Evolutionary conservation across 2,797 vertebrate genomes (phyloP), one percentile per base, ranked within the genome.

Genomic region (Trichosurus vulpecula): DNA sequence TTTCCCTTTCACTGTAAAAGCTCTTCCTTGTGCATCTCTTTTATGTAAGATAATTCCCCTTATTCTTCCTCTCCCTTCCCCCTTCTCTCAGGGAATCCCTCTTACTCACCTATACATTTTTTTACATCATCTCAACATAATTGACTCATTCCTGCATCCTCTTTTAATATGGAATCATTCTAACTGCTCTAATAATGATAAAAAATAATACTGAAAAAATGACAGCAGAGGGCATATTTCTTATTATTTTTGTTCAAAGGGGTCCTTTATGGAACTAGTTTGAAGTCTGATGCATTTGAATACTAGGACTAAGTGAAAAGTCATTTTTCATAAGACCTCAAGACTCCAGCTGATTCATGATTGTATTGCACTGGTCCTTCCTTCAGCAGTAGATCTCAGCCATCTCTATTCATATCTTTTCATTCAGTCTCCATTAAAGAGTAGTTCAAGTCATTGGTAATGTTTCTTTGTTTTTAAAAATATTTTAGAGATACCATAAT

Each of bases 271-370:
- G 29, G 95, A 92, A 81, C 93, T 95, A n/a, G 47, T 92, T 47
- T 54, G 74, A 96, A 94, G 92, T 61, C 13, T 56, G 93, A 95
- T 55, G 0, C 57, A 41, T 1, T 81, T 91, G 66, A 96, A 51
- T 91, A 31, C 52, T 90, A 2, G 54, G 81, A 95, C 87, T 41
- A 95, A 93, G 41, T 96, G 61, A 95, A 96, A 91, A 30, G 93
- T 4, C n/a, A 90, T 56, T 92, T 95, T 57, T 41, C 14, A 41
- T 81, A 41, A 25, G 19, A 81, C n/a, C 19, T 81, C n/a, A 81
- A 25, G n/a, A 81, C 66, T 41, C 47, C 19, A 81, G 13, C 19
- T 3, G 66, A 81, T 81, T 41, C 19, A 25, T 41, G 19, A 81
- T 81, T 81, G 2, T 25, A 47, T 81, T 41, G n/a, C 66, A 81